phyloP scores from a whole-genome alignment of 2,113 vertebrate species.

The Origma solitaria region DNA sequence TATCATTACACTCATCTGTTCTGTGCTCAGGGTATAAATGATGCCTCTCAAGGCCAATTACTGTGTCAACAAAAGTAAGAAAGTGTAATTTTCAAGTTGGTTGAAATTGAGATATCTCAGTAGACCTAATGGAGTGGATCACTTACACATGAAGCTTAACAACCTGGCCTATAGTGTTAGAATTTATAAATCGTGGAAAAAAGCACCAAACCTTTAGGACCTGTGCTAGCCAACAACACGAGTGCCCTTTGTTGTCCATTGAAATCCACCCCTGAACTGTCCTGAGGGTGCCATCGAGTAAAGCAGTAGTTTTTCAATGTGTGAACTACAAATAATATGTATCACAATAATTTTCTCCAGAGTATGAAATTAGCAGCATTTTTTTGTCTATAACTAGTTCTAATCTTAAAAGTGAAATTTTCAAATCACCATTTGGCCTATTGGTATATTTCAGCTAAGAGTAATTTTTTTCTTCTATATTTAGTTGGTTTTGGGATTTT shows the following conservation, averaged over 20 bases:
- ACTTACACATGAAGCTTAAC: not conserved
- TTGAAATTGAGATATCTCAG: not conserved
- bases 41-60: not conserved
- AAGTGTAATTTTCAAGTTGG: not conserved
- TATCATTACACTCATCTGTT: not conserved
- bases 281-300: not conserved
- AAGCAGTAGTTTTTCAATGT: not conserved
- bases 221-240: accelerated
- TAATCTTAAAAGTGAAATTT: not conserved
- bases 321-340: accelerated
- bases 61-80: conserved; percentile 1
- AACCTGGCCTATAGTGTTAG: not conserved
- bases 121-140: not conserved
- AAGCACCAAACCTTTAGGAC: not conserved
- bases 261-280: not conserved
- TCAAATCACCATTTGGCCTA: not conserved
- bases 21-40: not conserved
- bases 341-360: not conserved
- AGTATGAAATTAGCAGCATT: not conserved
- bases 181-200: not conserved
- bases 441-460: not conserved
- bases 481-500: not conserved
- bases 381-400: not conserved
- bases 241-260: not conserved
- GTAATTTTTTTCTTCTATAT: not conserved